Evolutionary conservation across 64 coral and sea anemone species (phyloP).

Genomic region (Catalaphyllia jardinei): DNA sequence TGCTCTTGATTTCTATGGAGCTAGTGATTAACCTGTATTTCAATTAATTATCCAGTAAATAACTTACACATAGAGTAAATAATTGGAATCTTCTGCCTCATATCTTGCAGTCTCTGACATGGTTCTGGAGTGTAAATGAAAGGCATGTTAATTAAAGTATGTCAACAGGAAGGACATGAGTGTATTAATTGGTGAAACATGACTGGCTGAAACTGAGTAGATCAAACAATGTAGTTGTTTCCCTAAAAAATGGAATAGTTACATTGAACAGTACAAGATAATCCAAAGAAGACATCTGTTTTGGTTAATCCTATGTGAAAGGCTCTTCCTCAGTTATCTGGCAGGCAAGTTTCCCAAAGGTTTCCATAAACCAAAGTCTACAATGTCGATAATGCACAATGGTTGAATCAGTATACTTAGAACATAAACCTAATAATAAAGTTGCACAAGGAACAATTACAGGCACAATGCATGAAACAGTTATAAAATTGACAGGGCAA

Average conservation of each 20-base stretch:
- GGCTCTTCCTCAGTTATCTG: too few relatives aligned
- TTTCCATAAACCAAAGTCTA: too few relatives aligned
- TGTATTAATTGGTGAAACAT: neutral
- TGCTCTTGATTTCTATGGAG: neutral
- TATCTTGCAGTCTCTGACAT: conserved; percentile 99
- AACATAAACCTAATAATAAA: too few relatives aligned
- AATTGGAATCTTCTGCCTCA: conserved; percentile 90
- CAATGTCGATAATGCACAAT: too few relatives aligned
- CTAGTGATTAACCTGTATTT: neutral
- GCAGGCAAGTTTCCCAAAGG: too few relatives aligned
- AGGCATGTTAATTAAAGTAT: neutral
- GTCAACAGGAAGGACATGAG: neutral
- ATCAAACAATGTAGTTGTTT: too few relatives aligned
- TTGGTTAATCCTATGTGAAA: too few relatives aligned
- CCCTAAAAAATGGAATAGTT: too few relatives aligned
- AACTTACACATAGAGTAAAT: conserved; percentile 93
- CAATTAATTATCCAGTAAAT: neutral
- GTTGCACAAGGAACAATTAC: too few relatives aligned
- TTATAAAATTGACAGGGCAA: neutral
- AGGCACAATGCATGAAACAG: neutral
- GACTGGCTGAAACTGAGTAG: neutral
- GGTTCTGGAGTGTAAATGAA: conserved; percentile 47
- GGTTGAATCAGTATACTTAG: too few relatives aligned
- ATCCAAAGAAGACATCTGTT: too few relatives aligned
- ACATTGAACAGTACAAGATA: too few relatives aligned